Conservation (phyloP, 2,797 vertebrate species). For the Malurus leucopterus region DNA sequence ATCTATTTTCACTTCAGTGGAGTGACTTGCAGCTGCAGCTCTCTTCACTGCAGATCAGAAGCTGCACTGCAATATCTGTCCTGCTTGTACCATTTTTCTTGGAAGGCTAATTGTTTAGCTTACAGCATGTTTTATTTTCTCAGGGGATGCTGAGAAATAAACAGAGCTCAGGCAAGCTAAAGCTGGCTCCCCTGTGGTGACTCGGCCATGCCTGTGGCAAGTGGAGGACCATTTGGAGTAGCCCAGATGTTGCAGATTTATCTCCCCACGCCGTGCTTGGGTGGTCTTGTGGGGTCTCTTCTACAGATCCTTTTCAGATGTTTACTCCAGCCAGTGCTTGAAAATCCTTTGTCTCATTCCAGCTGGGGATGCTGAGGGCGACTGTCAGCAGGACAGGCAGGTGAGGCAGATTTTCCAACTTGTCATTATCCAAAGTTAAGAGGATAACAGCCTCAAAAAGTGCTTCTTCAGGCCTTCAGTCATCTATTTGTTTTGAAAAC, state of each 20-base stretch:
- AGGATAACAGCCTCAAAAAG: background rate
- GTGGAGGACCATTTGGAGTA: background rate
- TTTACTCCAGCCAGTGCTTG: background rate
- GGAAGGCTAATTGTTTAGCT: conserved; percentile 24
- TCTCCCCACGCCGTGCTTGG: background rate
- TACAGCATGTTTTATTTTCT: background rate
- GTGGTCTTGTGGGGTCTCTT: background rate
- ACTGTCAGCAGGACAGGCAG: background rate
- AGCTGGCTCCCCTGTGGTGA: background rate
- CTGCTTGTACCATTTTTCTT: background rate
- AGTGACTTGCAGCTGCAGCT: conserved; percentile 18
- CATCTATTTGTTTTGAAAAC: conserved; percentile 18
- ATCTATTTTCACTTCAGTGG: conserved; percentile 41
- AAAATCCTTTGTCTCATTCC: background rate
- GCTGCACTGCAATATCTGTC: background rate
- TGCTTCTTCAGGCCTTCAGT: background rate
- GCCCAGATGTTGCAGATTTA: background rate
- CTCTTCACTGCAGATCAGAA: conserved; percentile 10
- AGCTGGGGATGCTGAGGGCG: background rate
- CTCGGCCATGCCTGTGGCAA: background rate
- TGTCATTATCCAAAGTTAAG: background rate
- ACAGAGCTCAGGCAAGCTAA: background rate
- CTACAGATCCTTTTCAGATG: background rate
- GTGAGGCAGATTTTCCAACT: background rate
- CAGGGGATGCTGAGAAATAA: conserved; percentile 8